phyloP scores from a whole-genome alignment of 2,888 invertebrate genomes.

The Pyralis farinalis region DNA sequence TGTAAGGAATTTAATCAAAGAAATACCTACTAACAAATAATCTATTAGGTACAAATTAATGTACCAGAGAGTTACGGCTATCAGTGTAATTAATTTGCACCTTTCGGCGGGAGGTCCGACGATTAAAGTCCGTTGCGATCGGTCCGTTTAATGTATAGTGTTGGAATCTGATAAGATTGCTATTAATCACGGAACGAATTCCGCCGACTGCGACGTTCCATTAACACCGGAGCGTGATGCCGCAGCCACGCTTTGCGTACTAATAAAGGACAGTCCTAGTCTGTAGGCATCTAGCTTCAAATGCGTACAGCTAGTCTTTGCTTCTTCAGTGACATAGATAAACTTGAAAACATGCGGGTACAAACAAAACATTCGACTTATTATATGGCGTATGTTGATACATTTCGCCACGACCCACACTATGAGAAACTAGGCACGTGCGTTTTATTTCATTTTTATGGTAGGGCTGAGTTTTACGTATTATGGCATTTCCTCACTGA shows the following conservation, averaged over 20 bases:
- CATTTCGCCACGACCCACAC: not conserved
- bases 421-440: not conserved
- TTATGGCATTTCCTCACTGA: too few relatives aligned
- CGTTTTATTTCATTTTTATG: conserved; percentile 9
- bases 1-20: conserved; percentile 24
- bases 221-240: conserved; percentile 26
- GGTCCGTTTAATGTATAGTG: conserved; percentile 51
- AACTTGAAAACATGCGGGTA: not conserved
- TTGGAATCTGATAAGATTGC: conserved; percentile 63
- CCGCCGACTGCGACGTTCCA: conserved; percentile 38
- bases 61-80: conserved; percentile 49
- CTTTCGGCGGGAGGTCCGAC: conserved; percentile 44
- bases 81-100: conserved; percentile 65
- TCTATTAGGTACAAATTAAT: conserved; percentile 52
- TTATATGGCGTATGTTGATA: not conserved
- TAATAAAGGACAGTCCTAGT: conserved; percentile 6
- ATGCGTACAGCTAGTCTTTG: not conserved
- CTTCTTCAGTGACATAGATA: too few relatives aligned
- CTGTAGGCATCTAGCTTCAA: not conserved
- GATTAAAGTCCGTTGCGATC: conserved; percentile 49
- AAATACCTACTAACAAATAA: conserved; percentile 39
- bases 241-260: conserved; percentile 6
- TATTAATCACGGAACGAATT: conserved; percentile 59
- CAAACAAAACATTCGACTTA: not conserved
- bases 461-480: not conserved